Base-by-base conservation (phyloP, 2,888 invertebrate genomes). In the Brachyopa scutellaris region DNA sequence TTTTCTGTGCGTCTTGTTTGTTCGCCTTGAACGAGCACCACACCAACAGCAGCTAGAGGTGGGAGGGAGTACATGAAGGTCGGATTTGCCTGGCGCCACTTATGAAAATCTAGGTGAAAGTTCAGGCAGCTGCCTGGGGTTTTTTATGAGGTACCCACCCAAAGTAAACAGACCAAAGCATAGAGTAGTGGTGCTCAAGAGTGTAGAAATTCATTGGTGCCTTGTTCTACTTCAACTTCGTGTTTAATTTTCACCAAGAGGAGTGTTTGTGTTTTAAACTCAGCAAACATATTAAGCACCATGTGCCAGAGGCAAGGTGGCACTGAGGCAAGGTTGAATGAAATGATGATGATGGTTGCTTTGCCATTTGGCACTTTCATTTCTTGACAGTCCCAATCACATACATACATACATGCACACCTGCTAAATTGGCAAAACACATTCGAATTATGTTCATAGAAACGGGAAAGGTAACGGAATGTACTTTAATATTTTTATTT, bases 81-180 rank as follows among this genome's bases (percentile, higher is more conserved):
- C 36, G 55, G 47, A 47, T 17, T 64, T 59, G 59, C 31, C 64
- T 77, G 82, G 77, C 77, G 77, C 82, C 77, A 72, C 82, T 77
- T 82, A 82, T 82, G 70, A 82, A 72, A 77, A 82, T 82, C 77
- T 77, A 61, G 82, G 82, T 82, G 82, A 72, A 82, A 77, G 82
- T 82, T 82, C 82, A 77, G 82, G 38, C 59, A 33, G 64, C 73
- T 73, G 59, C 23, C 36, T 49, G 59, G 47, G n/a, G n/a, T n/a
- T 74, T 77, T 76, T 74, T 72, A 82, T 66, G 66, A 72, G 82
- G 66, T 70, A 66, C 45, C 29, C n/a, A 15, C 31, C 51, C 42
- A 57, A 47, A 61, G 77, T 66, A 72, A 82, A 77, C 82, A 77
- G 70, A 80, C 62, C 80, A 42, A 57, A 76, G 38, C 38, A n/a